Evolutionary conservation across 2,797 vertebrate genomes (phyloP), one percentile per base, ranked within the genome.

Genomic region (Crenuchus spilurus): DNA sequence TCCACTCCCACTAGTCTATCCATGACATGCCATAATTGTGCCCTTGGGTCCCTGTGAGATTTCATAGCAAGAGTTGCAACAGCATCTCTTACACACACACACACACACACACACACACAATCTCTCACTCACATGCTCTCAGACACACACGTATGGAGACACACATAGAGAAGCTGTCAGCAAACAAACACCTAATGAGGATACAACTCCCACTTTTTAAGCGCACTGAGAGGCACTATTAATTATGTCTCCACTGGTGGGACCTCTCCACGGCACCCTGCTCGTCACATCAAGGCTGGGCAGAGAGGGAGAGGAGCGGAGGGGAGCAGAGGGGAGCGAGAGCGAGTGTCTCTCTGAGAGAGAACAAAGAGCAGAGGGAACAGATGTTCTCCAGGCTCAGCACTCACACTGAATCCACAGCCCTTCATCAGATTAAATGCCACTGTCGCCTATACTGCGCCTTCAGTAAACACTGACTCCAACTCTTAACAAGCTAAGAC

Each of bases 191-290:
- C 78, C 81, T 89, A 89, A 91, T 88, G 85, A 91, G 87, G 85
- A 91, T 86, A 87, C 69, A 88, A 89, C 84, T 85, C 82, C 72
- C 81, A 78, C 65, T 83, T 85, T 87, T 90, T 88, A 90, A 90
- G 87, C 84, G 76, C 78, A 60, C 74, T 82, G 80, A 89, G 85
- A 79, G 86, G 76, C 77, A 67, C 79, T 76, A 85, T 84, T 87
- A 83, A 83, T 86, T 86, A 82, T 69, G 75, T 82, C 84, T 86
- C 78, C 67, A 61, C 80, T 84, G 79, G 85, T 70, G 73, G 77
- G 81, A 78, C 75, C 72, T 71, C 41, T 85, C 79, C 60, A 35
- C 49, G 39, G 57, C 69, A 77, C 79, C 48, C 71, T 76, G 71
- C 63, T 82, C 77, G 71, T 82, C 76, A 77, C 74, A 75, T 80